Conservation (phyloP, 2,888 invertebrate genomes). For the Syritta pipiens region DNA sequence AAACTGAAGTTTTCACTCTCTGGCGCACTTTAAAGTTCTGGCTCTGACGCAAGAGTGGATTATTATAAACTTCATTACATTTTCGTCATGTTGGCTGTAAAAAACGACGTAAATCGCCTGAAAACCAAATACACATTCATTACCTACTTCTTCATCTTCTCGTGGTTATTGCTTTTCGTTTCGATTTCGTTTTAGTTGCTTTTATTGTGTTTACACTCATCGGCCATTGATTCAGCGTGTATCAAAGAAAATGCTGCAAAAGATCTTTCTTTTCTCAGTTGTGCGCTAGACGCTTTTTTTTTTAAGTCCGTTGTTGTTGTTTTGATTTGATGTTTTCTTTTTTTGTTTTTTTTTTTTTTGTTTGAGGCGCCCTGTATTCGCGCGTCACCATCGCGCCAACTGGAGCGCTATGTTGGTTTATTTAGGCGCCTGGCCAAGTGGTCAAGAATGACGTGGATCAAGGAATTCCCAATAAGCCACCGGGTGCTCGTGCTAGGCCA, state of each 20-base stretch:
- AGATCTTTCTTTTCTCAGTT: slow-evolving; percentile 8
- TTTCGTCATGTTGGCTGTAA: slow-evolving; percentile 40
- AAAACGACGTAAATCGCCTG: slow-evolving; percentile 9
- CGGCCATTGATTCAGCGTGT: slow-evolving; percentile 23
- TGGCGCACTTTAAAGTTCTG: slow-evolving; percentile 17
- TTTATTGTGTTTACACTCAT: slow-evolving; percentile 49
- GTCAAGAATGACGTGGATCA: slow-evolving; percentile 40
- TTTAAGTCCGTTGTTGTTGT: not conserved
- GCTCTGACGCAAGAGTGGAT: slow-evolving; percentile 35
- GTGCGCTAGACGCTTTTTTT: not conserved
- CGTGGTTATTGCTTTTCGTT: slow-evolving; percentile 28
- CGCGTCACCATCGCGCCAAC: slow-evolving; percentile 17
- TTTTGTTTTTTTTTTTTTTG: slow-evolving; percentile 13
- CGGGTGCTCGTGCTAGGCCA: not conserved
- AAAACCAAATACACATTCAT: slow-evolving; percentile 15
- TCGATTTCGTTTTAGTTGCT: slow-evolving; percentile 4
- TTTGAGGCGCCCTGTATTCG: slow-evolving; percentile 27
- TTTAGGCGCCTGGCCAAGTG: slow-evolving; percentile 57
- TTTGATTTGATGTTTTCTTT: not conserved
- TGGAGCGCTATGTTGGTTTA: slow-evolving; percentile 35
- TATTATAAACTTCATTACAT: slow-evolving; percentile 50
- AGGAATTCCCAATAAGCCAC: slow-evolving; percentile 52
- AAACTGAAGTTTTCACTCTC: slow-evolving; percentile 31
- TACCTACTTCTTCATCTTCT: slow-evolving; percentile 21
- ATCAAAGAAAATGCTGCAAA: slow-evolving; percentile 37